Percentiles rank a stretch among this genome's conserved stretches.
These are phyloP conservation scores for Arizona elegans DNA, from an alignment of 2,113 vertebrate genomes.

Conservation along the genomic window DNA sequence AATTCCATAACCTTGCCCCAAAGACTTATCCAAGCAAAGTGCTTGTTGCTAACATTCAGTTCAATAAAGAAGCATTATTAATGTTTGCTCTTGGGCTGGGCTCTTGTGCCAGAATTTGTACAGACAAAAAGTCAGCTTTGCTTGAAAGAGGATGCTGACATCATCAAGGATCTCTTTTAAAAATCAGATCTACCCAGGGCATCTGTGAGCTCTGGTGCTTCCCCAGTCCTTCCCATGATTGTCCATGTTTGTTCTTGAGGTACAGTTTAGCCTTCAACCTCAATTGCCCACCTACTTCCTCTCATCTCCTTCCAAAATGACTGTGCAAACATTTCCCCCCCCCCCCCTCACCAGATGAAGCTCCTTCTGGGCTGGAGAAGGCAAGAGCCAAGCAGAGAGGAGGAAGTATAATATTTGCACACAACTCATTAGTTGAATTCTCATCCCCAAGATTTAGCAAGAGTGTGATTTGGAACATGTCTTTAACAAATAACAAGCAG, in stretches of 20 bases:
- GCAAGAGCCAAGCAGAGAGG: background rate
- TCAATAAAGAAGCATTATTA: background rate
- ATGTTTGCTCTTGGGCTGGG: background rate
- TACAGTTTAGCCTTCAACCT: background rate
- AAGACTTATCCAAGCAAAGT: background rate
- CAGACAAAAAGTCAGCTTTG: background rate
- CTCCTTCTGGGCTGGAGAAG: background rate
- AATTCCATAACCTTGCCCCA: background rate
- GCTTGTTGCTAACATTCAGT: background rate
- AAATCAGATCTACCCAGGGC: background rate
- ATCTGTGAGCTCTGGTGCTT: background rate
- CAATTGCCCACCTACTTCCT: background rate
- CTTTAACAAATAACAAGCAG: constrained; percentile 18
- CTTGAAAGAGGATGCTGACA: background rate
- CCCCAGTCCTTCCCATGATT: background rate
- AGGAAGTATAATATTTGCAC: constrained; percentile 30
- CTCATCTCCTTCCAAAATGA: background rate
- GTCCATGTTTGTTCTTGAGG: background rate
- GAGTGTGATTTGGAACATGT: background rate
- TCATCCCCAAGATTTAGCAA: background rate
- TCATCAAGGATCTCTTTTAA: background rate
- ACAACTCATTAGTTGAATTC: constrained; percentile 23
- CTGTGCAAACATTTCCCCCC: background rate
- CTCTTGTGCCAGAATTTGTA: background rate
- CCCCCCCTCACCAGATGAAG: background rate